phyloP scores from a whole-genome alignment of 2,888 invertebrate genomes.

The Ceraclea dissimilis region DNA sequence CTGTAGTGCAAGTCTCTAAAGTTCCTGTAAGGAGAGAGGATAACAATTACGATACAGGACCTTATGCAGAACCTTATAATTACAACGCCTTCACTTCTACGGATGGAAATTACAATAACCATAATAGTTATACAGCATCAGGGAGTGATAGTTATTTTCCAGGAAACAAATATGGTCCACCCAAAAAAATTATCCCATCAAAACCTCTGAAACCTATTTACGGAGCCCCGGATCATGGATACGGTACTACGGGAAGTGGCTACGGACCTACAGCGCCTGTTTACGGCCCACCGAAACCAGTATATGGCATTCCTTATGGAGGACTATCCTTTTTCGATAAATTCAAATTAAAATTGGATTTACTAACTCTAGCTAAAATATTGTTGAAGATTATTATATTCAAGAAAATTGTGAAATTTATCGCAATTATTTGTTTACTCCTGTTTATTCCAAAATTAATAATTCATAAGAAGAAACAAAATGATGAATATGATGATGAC shows the following conservation, averaged over 20 bases:
- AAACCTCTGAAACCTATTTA: constrained; percentile 33
- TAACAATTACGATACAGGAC: constrained; percentile 17
- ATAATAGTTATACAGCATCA: constrained; percentile 9
- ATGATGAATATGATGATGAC: constrained; percentile 32
- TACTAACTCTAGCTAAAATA: constrained; percentile 66
- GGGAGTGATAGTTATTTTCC: constrained; percentile 22
- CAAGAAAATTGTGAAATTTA: constrained; percentile 74
- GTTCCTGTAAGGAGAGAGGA: constrained; percentile 20
- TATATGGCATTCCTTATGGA: constrained; percentile 51
- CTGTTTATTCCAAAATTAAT: constrained; percentile 68
- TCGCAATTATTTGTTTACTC: constrained; percentile 66
- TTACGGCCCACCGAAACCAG: constrained; percentile 44
- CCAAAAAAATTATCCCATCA: constrained; percentile 16
- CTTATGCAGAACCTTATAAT: constrained; percentile 18
- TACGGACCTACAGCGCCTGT: constrained; percentile 41
- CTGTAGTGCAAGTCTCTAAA: not conserved
- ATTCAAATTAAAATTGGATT: constrained; percentile 60
- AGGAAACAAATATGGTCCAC: constrained; percentile 16
- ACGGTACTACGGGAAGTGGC: constrained; percentile 36
- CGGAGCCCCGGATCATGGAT: constrained; percentile 36
- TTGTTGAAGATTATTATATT: constrained; percentile 69
- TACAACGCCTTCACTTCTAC: constrained; percentile 15
- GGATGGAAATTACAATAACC: constrained; percentile 5
- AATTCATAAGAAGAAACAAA: constrained; percentile 40
- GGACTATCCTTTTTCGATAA: constrained; percentile 56